These are phyloP conservation scores for Alligator sinensis DNA, from an alignment of 2,113 vertebrate genomes.

Conservation along the genomic window DNA sequence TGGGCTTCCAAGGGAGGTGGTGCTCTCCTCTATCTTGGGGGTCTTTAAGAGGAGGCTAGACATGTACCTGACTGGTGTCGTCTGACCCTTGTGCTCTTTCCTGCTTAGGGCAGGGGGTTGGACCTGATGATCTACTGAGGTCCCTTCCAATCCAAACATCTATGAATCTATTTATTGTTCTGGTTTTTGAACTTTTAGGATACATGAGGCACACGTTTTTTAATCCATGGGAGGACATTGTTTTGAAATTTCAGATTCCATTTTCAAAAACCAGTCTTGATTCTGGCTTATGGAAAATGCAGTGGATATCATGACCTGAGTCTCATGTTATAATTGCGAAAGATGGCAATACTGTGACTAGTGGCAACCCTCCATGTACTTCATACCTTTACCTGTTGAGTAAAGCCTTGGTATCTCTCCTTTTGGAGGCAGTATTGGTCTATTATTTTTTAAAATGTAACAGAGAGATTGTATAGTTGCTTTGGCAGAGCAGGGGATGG, in stretches of 20 bases:
- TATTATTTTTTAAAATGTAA: not conserved
- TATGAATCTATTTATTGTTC: not conserved
- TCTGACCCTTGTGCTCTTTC: too few relatives aligned
- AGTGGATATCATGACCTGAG: not conserved
- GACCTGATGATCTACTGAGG: not conserved
- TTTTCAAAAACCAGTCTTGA: too few relatives aligned
- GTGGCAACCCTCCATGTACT: not conserved
- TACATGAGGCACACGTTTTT: not conserved
- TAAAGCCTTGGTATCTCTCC: too few relatives aligned
- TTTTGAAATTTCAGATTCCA: too few relatives aligned
- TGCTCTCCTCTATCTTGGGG: too few relatives aligned
- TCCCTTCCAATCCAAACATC: not conserved
- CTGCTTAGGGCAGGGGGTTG: not conserved
- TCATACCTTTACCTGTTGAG: not conserved
- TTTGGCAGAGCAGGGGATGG: not conserved
- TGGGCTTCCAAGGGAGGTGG: too few relatives aligned
- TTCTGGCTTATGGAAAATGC: not conserved
- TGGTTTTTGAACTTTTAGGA: not conserved
- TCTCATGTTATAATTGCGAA: not conserved
- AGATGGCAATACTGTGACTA: not conserved
- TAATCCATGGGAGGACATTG: not conserved
- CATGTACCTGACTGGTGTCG: too few relatives aligned
- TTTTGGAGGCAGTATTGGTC: not conserved
- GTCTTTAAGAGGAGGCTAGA: too few relatives aligned
- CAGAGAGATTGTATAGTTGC: not conserved